Base-by-base conservation (phyloP, 2,797 vertebrate species). In the Diceros bicornis region DNA sequence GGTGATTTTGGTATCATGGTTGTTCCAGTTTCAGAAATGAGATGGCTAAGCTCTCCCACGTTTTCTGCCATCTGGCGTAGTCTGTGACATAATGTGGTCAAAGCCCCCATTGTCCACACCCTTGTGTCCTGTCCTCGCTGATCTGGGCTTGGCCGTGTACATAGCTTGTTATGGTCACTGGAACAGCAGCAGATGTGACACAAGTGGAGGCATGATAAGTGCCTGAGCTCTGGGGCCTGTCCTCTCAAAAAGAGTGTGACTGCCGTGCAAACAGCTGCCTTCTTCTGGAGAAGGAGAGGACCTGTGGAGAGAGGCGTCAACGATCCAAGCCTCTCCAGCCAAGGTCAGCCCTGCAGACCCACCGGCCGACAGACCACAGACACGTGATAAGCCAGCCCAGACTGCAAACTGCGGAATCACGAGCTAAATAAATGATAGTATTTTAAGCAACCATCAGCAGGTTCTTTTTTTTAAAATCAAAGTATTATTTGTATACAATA, bases 231-330 rank as follows among this genome's bases (percentile, higher is more conserved):
- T 7, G 13, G 29, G 27, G 34, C 55, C 21, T 4, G 20, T 23
- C 55, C 69, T 41, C 69, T 25, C 1, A 7, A 1, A 21, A 4
- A 12, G 50, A 11, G 0, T 0, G 32, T 37, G 21, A 1, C 25
- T 11, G 1, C 17, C 6, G 0, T 37, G 2, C 1, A 11, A 29
- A 71, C 25, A 27, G 34, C 52, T 4, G 4, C 34, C 84, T 68
- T n/a, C 62, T 34, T 11, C 68, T 1, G 52, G 25, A 41, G 37
- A 47, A 20, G 29, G 12, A 25, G 8, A 16, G 50, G 64, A 4
- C 20, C 27, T 4, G 34, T 2, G 4, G 11, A 13, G 52, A 32
- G 17, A 32, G 0, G 37, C 2, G 0, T 18, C 34, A 1, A 17
- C 16, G 1, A 29, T 6, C 68, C 84, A 27, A 7, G n/a, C 34